phyloP scores from a whole-genome alignment of 2,888 invertebrate species.

The Norana najaformis region DNA sequence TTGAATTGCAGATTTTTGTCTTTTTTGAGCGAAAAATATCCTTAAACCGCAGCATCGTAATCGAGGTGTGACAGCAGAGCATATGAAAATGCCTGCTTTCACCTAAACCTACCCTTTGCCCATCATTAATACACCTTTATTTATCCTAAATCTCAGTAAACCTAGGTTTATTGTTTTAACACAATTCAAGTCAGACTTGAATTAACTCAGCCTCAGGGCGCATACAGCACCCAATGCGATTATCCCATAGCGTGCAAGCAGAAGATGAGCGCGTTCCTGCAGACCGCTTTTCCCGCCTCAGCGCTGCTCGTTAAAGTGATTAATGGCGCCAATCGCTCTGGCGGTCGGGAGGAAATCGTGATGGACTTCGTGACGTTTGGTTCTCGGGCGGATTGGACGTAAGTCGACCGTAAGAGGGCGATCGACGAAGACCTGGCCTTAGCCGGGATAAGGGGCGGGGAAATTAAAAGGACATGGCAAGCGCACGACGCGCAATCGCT shows the following conservation, averaged over 20 bases:
- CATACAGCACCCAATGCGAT: not conserved
- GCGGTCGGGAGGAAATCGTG: constrained; percentile 1
- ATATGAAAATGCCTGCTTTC: too few species aligned
- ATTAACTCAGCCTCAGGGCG: not conserved
- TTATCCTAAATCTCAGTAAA: not conserved
- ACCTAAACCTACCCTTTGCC: not conserved
- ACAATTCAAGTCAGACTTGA: not conserved
- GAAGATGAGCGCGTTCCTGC: not conserved
- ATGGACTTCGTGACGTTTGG: not conserved
- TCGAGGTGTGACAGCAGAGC: too few species aligned
- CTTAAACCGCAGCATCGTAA: too few species aligned
- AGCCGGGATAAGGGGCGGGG: not conserved
- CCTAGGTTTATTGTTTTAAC: not conserved
- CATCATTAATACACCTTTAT: not conserved
- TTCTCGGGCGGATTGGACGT: not conserved
- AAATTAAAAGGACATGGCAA: constrained; percentile 24
- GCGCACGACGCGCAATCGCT: not conserved
- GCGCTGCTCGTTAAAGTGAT: not conserved
- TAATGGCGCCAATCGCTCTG: constrained; percentile 21
- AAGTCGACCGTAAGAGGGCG: not conserved
- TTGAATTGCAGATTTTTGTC: too few species aligned
- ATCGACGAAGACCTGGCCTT: not conserved
- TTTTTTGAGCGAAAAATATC: too few species aligned
- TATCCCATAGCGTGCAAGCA: not conserved
- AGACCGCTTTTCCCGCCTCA: constrained; percentile 13